These are phyloP conservation scores for Chloromyia formosa DNA, from an alignment of 2,888 invertebrate species.

Conservation along the genomic window DNA sequence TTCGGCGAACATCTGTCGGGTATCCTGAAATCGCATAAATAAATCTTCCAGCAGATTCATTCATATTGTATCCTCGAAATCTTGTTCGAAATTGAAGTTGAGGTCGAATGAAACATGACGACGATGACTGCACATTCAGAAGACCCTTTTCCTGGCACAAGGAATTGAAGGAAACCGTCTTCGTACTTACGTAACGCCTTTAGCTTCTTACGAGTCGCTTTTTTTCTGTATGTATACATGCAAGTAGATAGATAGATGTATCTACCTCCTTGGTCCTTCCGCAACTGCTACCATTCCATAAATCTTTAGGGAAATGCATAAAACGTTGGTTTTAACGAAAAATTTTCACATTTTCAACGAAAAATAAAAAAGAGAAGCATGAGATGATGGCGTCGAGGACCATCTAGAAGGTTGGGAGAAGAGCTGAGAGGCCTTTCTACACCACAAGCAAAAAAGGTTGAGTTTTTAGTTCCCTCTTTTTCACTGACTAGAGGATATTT, in stretches of 20 bases:
- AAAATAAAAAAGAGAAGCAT: neutral
- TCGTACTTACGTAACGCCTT: neutral
- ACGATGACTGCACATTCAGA: neutral
- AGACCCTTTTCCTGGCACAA: neutral
- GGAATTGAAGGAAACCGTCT: neutral
- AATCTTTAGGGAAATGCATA: conserved; percentile 23
- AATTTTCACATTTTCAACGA: conserved; percentile 21
- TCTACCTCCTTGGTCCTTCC: neutral
- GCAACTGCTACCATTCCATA: conserved; percentile 32
- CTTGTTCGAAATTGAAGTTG: neutral
- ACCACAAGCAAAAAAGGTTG: neutral
- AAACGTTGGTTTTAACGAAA: conserved; percentile 7
- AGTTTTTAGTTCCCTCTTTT: neutral
- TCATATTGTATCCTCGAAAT: conserved; percentile 4
- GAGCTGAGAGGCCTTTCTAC: conserved; percentile 13
- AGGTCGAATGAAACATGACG: neutral
- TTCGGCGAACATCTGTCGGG: neutral
- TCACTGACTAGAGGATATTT: neutral
- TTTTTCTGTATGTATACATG: neutral
- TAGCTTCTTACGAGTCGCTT: neutral
- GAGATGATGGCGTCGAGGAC: neutral
- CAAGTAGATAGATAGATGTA: neutral
- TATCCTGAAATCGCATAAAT: neutral
- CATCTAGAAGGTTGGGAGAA: neutral
- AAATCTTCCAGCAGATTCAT: neutral